Conservation (phyloP, 2,888 invertebrate genomes). For the Eudemis profundana region DNA sequence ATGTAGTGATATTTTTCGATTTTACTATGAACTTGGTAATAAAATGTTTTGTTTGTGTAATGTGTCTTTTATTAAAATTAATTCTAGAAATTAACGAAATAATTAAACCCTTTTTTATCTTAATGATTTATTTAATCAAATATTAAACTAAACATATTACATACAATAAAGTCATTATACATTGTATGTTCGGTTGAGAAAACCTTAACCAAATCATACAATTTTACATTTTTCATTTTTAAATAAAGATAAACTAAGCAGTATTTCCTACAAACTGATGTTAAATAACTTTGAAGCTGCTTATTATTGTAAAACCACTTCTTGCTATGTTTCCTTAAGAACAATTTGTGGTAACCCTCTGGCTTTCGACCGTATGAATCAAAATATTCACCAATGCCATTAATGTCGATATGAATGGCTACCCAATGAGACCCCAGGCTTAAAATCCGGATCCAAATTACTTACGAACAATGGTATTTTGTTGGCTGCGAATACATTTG, state of each 20-base stretch:
- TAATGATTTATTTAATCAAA: slow-evolving; percentile 17
- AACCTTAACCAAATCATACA: neutral
- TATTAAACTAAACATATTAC: neutral
- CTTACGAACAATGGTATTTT: slow-evolving; percentile 26
- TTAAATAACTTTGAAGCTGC: slow-evolving; percentile 3
- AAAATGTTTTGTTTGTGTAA: no score
- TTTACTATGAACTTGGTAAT: no score
- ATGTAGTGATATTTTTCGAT: no score
- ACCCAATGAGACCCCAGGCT: slow-evolving; percentile 23
- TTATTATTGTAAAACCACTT: slow-evolving; percentile 9
- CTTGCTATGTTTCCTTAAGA: slow-evolving; percentile 2
- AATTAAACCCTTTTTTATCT: no score
- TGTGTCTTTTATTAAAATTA: no score
- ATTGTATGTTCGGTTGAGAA: neutral
- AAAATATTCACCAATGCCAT: slow-evolving; percentile 19
- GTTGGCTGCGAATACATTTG: slow-evolving; percentile 43
- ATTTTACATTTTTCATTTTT: slow-evolving; percentile 2
- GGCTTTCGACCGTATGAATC: slow-evolving; percentile 11
- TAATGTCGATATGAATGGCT: neutral
- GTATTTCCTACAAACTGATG: slow-evolving; percentile 19
- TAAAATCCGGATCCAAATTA: slow-evolving; percentile 5
- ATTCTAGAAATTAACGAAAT: no score
- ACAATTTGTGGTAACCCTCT: slow-evolving; percentile 6
- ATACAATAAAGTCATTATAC: slow-evolving; percentile 1
- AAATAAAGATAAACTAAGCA: slow-evolving; percentile 23